These are phyloP conservation scores for Gadus chalcogrammus DNA, from an alignment of 2,113 vertebrate genomes.

Conservation along the genomic window DNA sequence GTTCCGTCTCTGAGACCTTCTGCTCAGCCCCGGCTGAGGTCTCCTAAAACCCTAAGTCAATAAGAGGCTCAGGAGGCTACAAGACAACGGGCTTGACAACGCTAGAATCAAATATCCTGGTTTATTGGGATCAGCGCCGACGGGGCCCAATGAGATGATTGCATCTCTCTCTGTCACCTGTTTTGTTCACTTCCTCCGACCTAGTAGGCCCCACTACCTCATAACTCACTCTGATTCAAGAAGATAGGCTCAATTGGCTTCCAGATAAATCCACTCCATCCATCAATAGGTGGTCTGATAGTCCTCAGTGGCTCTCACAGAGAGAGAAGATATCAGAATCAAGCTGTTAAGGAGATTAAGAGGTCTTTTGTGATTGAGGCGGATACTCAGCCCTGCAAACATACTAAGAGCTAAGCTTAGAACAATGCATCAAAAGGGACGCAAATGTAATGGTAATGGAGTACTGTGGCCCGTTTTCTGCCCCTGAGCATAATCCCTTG, in stretches of 20 bases:
- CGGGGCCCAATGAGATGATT: too few relatives aligned
- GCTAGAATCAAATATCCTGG: too few relatives aligned
- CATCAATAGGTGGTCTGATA: constrained; percentile 1
- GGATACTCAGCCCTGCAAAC: constrained; percentile 49
- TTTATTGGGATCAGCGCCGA: too few relatives aligned
- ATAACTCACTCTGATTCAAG: constrained; percentile 1
- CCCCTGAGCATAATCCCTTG: constrained; percentile 34
- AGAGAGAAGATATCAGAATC: constrained; percentile 49
- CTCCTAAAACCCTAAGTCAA: too few relatives aligned
- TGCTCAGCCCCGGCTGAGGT: background rate
- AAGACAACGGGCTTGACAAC: too few relatives aligned
- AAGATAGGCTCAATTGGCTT: too few relatives aligned
- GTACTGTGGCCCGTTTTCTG: constrained; percentile 14
- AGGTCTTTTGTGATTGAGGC: constrained; percentile 48
- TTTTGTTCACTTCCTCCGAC: too few relatives aligned
- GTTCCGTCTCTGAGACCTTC: background rate
- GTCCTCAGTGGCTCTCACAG: constrained; percentile 42
- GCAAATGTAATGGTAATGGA: constrained; percentile 31
- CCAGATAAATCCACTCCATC: background rate
- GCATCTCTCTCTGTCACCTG: too few relatives aligned
- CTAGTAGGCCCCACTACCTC: too few relatives aligned
- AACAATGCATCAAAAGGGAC: constrained; percentile 31
- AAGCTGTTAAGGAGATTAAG: constrained; percentile 52
- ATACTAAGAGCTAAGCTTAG: constrained; percentile 40
- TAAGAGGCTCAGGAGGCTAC: too few relatives aligned